A percentile compares a stretch with the other conserved stretches of the same genome.
Evolutionary conservation across 2,888 invertebrate species (phyloP).

Genomic region (Leptopilina drosophilae): DNA sequence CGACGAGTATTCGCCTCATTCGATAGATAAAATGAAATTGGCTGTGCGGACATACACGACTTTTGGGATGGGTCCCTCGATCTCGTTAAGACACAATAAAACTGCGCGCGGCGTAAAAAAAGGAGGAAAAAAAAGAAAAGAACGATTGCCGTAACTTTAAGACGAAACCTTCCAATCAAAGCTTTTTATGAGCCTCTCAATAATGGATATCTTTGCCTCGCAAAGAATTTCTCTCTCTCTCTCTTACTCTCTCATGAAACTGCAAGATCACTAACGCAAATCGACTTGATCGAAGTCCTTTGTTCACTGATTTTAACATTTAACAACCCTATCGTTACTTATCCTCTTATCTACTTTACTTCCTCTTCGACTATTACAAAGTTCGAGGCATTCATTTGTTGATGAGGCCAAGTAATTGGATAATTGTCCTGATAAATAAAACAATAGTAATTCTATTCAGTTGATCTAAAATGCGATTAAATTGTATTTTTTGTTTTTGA

Average conservation of each 20-base stretch:
- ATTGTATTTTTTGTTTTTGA: too few species aligned
- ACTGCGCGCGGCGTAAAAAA: slow-evolving; percentile 58
- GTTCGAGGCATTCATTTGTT: slow-evolving; percentile 47
- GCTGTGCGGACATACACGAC: slow-evolving; percentile 52
- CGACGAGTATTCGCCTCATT: slow-evolving; percentile 35
- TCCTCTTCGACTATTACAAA: slow-evolving; percentile 22
- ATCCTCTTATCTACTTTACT: background rate
- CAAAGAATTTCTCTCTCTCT: slow-evolving; percentile 43
- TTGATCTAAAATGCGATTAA: too few species aligned
- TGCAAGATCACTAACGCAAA: slow-evolving; percentile 27
- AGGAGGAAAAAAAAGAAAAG: background rate
- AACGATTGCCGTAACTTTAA: slow-evolving; percentile 47
- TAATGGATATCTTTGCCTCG: slow-evolving; percentile 52
- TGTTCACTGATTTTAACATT: slow-evolving; percentile 26
- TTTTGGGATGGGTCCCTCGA: slow-evolving; percentile 58
- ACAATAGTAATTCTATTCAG: background rate
- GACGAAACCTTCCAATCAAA: slow-evolving; percentile 56
- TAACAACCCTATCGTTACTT: slow-evolving; percentile 23
- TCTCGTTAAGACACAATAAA: slow-evolving; percentile 69
- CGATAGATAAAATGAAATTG: slow-evolving; percentile 56
- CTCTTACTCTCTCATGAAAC: slow-evolving; percentile 15
- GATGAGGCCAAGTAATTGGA: background rate
- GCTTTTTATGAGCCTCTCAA: slow-evolving; percentile 52
- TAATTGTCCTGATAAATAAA: background rate
- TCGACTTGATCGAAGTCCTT: slow-evolving; percentile 7